Conservation (phyloP, 2,888 invertebrate genomes). For the Drosophila pegasa region DNA sequence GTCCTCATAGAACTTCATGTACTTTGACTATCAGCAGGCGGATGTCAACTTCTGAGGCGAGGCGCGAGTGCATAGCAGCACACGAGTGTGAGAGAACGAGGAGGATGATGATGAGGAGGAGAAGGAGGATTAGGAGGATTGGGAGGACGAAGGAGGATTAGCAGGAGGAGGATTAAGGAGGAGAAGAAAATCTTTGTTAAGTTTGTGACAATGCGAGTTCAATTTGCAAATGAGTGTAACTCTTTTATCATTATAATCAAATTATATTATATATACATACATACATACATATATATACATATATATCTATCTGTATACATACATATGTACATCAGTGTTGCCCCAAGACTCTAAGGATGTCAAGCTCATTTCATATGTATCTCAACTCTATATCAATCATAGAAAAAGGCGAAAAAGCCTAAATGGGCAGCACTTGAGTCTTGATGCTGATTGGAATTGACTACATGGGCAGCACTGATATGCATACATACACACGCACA, state of each 20-base stretch:
- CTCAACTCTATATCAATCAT: too few species aligned
- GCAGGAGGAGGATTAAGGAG: too few species aligned
- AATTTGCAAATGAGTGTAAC: conserved; percentile 31
- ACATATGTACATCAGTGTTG: neutral
- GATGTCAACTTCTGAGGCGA: conserved; percentile 76
- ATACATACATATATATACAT: neutral
- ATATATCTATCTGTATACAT: neutral
- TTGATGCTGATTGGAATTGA: neutral
- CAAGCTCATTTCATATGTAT: too few species aligned
- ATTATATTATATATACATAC: conserved; percentile 16
- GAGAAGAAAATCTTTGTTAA: conserved; percentile 48
- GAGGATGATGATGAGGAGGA: too few species aligned
- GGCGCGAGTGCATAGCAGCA: neutral
- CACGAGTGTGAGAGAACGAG: neutral
- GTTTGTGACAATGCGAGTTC: conserved; percentile 43
- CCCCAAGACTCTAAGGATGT: too few species aligned
- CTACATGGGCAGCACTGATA: neutral
- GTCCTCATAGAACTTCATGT: conserved; percentile 84
- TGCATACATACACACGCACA: conserved; percentile 5
- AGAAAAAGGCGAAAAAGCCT: too few species aligned
- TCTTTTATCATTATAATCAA: conserved; percentile 29
- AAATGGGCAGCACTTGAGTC: neutral
- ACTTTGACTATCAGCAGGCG: conserved; percentile 81
- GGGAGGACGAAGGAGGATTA: too few species aligned
- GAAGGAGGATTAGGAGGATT: too few species aligned